These are phyloP conservation scores for Ginglymostoma cirratum DNA, from an alignment of 2,113 vertebrate genomes.

Conservation along the genomic window DNA sequence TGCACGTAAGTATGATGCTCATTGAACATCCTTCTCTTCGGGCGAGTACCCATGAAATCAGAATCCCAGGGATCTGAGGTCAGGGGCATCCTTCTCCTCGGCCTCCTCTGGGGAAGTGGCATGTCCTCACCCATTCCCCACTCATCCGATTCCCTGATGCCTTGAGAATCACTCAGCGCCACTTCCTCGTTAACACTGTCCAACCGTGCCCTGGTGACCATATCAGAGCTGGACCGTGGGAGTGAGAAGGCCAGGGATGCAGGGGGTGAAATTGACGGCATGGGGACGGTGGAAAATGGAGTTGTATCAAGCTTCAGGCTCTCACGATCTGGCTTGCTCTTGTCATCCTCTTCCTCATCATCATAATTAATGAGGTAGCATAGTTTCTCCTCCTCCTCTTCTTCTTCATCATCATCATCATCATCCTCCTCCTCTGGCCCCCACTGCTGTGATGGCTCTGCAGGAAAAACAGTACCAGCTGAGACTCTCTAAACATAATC, in stretches of 20 bases:
- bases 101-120: neutral
- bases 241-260: neutral
- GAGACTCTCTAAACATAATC: neutral
- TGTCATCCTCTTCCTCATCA: neutral
- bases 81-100: neutral
- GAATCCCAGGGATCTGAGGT: neutral
- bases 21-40: neutral
- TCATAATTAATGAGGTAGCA: slow-evolving; percentile 14
- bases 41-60: neutral
- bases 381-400: neutral
- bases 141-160: neutral
- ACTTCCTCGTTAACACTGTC: neutral
- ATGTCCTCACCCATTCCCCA: neutral
- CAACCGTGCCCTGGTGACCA: neutral
- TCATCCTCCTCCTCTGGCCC: neutral
- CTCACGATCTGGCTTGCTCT: slow-evolving; percentile 7
- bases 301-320: slow-evolving; percentile 8
- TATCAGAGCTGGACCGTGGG: neutral
- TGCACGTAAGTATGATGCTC: neutral
- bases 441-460: slow-evolving; percentile 18
- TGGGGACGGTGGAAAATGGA: neutral
- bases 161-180: neutral
- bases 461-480: neutral
- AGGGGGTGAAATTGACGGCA: neutral
- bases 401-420: neutral